Conservation (phyloP, 1,140 invertebrate species). For the Lasioglossum baleicum region DNA sequence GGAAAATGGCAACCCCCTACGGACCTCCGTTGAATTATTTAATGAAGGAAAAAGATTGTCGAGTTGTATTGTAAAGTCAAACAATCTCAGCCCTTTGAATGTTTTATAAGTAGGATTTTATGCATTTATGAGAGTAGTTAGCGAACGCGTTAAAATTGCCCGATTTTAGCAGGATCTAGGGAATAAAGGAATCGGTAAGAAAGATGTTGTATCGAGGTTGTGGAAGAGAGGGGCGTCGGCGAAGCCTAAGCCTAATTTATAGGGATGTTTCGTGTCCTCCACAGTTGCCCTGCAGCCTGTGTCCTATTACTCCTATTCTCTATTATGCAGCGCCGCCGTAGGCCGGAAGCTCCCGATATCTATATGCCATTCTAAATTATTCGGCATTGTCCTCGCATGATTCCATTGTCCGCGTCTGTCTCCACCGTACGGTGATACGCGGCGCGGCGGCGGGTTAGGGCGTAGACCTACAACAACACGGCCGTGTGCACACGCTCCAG, state of each 20-base stretch:
- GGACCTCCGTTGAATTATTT: background rate
- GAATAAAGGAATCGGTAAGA: background rate
- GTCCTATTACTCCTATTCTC: slow-evolving; percentile 79
- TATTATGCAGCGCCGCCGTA: slow-evolving; percentile 74
- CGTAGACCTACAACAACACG: slow-evolving; percentile 72
- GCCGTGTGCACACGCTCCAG: slow-evolving; percentile 47
- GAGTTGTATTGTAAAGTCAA: too few relatives aligned
- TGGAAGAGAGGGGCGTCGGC: background rate
- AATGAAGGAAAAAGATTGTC: too few relatives aligned
- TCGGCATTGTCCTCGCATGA: slow-evolving; percentile 76
- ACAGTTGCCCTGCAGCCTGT: slow-evolving; percentile 75
- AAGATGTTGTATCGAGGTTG: slow-evolving; percentile 16
- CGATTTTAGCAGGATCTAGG: too few relatives aligned
- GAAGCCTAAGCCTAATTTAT: slow-evolving; percentile 75
- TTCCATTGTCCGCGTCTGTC: slow-evolving; percentile 79
- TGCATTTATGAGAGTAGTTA: too few relatives aligned
- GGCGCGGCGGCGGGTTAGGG: slow-evolving; percentile 66
- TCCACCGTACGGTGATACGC: slow-evolving; percentile 75
- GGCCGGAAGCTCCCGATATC: slow-evolving; percentile 75
- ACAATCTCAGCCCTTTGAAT: too few relatives aligned
- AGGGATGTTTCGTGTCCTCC: slow-evolving; percentile 78
- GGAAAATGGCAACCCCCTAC: background rate
- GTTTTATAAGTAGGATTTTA: too few relatives aligned
- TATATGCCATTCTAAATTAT: slow-evolving; percentile 77
- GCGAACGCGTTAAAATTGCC: too few relatives aligned